A percentile compares a stretch with the other conserved stretches of the same genome.
Conservation (phyloP, 2,113 vertebrate genomes). For the Pseudorhombus dupliciocellatus region DNA sequence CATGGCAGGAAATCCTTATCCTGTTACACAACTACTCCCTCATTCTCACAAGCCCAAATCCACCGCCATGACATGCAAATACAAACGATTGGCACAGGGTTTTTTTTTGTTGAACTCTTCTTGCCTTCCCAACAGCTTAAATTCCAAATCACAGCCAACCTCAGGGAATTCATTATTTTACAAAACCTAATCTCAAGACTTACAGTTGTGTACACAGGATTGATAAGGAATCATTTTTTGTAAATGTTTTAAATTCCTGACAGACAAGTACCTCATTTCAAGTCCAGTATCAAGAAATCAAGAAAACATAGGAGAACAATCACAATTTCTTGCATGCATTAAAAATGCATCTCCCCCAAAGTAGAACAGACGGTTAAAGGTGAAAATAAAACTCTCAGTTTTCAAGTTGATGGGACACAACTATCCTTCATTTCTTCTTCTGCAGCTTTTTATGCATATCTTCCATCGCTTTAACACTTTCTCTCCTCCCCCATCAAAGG, state of each 20-base stretch:
- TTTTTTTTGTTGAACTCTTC: background rate
- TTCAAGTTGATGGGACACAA: constrained; percentile 23
- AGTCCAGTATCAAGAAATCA: background rate
- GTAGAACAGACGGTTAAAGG: background rate
- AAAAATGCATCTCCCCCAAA: background rate
- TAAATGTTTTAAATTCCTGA: constrained; percentile 14
- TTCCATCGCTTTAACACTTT: constrained; percentile 9
- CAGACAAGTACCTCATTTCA: background rate
- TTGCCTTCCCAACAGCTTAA: background rate
- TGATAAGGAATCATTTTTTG: background rate
- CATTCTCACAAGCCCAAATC: constrained; percentile 26
- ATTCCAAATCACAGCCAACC: background rate
- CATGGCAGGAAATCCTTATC: constrained; percentile 68
- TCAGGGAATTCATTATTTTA: background rate
- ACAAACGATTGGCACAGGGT: constrained; percentile 22
- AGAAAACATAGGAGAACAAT: background rate
- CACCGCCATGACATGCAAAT: constrained; percentile 20
- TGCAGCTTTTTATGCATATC: constrained; percentile 14
- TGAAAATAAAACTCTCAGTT: constrained; percentile 10
- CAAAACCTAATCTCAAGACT: constrained; percentile 2
- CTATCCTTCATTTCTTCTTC: constrained; percentile 14
- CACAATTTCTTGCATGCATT: background rate
- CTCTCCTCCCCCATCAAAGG: constrained; percentile 42
- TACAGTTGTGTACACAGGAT: background rate
- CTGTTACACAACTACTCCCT: constrained; percentile 51